These are phyloP conservation scores for Macrotrachela quadricornifera DNA, from an alignment of 1,140 invertebrate species.

Conservation along the genomic window DNA sequence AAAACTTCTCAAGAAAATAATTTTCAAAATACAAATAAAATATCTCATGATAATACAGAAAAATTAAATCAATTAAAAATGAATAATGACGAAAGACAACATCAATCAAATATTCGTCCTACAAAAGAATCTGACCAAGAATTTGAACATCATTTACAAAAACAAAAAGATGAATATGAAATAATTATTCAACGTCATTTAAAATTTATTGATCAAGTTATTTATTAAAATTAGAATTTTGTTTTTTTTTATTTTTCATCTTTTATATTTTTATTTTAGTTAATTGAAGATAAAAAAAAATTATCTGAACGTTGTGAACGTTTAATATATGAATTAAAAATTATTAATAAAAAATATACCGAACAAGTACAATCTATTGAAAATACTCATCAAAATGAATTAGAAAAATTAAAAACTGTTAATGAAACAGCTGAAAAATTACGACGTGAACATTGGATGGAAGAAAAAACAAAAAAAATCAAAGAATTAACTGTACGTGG, in stretches of 20 bases:
- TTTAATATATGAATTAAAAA: conserved; percentile 26
- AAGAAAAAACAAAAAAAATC: conserved; percentile 32
- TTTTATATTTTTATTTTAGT: conserved; percentile 13
- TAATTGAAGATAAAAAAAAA: conserved; percentile 30
- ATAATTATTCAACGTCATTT: conserved; percentile 28
- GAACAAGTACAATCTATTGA: conserved; percentile 22
- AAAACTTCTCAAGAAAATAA: too few species aligned
- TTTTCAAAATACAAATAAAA: too few species aligned
- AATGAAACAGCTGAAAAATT: conserved; percentile 28
- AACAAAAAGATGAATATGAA: conserved; percentile 30
- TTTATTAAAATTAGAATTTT: conserved; percentile 9
- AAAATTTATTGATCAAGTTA: conserved; percentile 30
- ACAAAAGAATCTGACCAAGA: too few species aligned
- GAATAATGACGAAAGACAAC: too few species aligned
- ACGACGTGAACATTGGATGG: conserved; percentile 30
- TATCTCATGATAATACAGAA: too few species aligned
- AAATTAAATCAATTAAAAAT: too few species aligned
- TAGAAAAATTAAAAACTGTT: conserved; percentile 28
- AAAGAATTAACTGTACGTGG: conserved; percentile 34
- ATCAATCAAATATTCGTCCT: too few species aligned
- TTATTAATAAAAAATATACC: conserved; percentile 24
- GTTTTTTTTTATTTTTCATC: neutral
- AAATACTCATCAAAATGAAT: conserved; percentile 21
- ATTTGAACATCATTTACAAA: conserved; percentile 1
- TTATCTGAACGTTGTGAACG: conserved; percentile 28